A percentile compares a stretch with the other conserved stretches of the same genome.
Conservation (phyloP, 2,113 vertebrate genomes). For the Oenanthe melanoleuca region DNA sequence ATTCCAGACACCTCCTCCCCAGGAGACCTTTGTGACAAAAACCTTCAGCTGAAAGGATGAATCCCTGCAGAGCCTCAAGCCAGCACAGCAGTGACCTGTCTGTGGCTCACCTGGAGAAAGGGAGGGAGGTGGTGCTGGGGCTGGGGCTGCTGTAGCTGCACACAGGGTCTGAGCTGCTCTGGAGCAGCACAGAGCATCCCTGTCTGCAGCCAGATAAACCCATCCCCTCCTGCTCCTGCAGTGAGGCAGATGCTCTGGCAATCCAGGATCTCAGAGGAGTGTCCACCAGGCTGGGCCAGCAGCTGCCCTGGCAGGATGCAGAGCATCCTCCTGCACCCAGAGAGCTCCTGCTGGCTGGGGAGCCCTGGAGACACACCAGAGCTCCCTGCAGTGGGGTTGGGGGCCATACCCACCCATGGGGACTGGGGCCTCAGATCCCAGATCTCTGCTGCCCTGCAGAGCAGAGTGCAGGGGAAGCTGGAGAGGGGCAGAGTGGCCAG, state of each 20-base stretch:
- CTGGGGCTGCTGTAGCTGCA: background rate
- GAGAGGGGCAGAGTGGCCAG: background rate
- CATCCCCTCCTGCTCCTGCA: background rate
- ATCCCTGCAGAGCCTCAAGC: background rate
- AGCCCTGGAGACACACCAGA: too few relatives aligned
- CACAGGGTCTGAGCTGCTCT: background rate
- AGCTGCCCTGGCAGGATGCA: background rate
- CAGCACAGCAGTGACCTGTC: background rate
- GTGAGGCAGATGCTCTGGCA: background rate
- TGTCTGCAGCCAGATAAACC: background rate
- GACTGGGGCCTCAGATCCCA: background rate
- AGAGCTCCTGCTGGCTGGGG: background rate
- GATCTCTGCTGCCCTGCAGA: background rate
- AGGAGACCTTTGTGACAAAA: background rate
- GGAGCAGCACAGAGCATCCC: background rate
- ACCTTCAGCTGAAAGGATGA: background rate
- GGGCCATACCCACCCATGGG: accelerated
- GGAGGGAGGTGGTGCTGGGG: background rate
- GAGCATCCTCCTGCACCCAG: accelerated
- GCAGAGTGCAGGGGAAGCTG: accelerated
- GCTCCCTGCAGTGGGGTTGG: background rate
- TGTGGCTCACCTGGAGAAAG: background rate
- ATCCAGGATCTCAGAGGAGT: background rate
- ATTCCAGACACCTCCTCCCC: background rate
- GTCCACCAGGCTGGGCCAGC: background rate